Percentiles rank a stretch among this genome's conserved stretches.
These are phyloP conservation scores for Rhyacophila evoluta DNA, from an alignment of 2,888 invertebrate species.

Conservation along the genomic window DNA sequence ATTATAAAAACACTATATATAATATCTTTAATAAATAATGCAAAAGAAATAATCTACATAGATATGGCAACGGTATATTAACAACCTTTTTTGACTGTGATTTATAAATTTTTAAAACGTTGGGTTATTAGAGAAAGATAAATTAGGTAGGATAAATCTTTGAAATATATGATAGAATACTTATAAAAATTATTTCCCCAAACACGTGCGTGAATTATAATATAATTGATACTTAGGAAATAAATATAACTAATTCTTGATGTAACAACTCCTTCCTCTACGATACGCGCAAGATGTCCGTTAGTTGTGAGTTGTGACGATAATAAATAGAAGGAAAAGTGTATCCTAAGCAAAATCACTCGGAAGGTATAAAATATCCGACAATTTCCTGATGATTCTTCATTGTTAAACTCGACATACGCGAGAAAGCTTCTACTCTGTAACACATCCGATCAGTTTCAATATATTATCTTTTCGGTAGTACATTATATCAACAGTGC, in stretches of 20 bases:
- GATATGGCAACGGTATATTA: too few relatives aligned
- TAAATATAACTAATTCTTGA: not conserved
- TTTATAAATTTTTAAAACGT: too few relatives aligned
- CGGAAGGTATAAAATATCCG: conserved; percentile 39
- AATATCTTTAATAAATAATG: too few relatives aligned
- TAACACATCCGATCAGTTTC: not conserved
- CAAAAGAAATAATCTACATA: too few relatives aligned
- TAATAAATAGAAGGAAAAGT: conserved; percentile 32
- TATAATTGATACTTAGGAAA: not conserved
- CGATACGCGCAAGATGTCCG: conserved; percentile 6
- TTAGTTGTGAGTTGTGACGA: conserved; percentile 11
- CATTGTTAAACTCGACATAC: conserved; percentile 43
- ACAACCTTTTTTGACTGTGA: too few relatives aligned
- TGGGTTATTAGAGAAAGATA: too few relatives aligned
- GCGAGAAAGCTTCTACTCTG: conserved; percentile 36
- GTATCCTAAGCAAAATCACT: conserved; percentile 11
- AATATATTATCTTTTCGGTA: not conserved
- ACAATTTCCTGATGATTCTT: conserved; percentile 42
- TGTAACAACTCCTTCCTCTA: not conserved
- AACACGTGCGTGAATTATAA: not conserved
- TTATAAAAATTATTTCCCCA: not conserved
- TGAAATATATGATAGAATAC: too few relatives aligned
- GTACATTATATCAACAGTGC: not conserved
- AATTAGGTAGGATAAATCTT: too few relatives aligned
- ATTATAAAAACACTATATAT: too few relatives aligned